Percentiles rank a stretch among this genome's conserved stretches.
Conservation (phyloP, 2,113 vertebrate genomes). For the Gobius niger region DNA sequence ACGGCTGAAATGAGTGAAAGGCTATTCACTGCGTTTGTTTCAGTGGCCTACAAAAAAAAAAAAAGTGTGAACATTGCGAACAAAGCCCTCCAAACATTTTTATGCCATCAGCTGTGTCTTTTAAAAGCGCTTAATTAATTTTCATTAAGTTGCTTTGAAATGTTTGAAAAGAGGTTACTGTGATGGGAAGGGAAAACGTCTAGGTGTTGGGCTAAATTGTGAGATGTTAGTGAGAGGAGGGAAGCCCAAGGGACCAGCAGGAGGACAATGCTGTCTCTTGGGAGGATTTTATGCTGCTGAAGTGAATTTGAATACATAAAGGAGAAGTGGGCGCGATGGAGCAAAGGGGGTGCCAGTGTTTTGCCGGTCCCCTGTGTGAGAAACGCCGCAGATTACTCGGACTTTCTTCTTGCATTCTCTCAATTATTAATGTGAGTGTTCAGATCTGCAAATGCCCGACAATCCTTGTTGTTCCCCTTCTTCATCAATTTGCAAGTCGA, state of each 20-base stretch:
- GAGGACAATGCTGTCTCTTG: conserved; percentile 78
- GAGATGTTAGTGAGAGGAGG: conserved; percentile 72
- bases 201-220: conserved; percentile 65
- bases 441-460: conserved; percentile 46
- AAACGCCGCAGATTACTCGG: conserved; percentile 56
- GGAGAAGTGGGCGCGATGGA: conserved; percentile 63
- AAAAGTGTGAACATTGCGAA: conserved; percentile 52
- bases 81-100: conserved; percentile 66
- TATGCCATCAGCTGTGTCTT: conserved; percentile 59
- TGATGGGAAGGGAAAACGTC: conserved; percentile 40
- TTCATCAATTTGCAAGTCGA: conserved; percentile 31
- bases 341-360: conserved; percentile 64
- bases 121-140: conserved; percentile 75
- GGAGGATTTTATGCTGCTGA: conserved; percentile 80
- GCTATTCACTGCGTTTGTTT: conserved; percentile 70
- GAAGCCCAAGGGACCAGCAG: conserved; percentile 74
- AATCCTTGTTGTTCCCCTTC: conserved; percentile 25
- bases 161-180: conserved; percentile 58
- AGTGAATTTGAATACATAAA: conserved; percentile 81
- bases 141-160: conserved; percentile 68
- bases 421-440: conserved; percentile 62
- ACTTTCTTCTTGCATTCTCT: conserved; percentile 44
- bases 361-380: conserved; percentile 60
- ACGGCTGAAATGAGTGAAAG: conserved; percentile 65
- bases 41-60: conserved; percentile 39